phyloP scores from a whole-genome alignment of 2,888 invertebrate species.

The Limnephilus lunatus region DNA sequence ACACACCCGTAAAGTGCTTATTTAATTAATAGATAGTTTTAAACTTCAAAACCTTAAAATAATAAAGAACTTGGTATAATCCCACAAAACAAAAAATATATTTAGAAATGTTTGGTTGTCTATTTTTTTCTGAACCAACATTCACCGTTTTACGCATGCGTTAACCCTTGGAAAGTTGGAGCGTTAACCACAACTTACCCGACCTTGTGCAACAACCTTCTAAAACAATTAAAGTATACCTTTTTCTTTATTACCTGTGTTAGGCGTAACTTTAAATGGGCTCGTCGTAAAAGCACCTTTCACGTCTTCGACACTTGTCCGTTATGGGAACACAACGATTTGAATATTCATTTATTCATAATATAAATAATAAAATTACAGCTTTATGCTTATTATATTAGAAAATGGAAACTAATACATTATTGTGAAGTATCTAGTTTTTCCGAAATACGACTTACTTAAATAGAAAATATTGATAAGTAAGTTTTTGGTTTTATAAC shows the following conservation, averaged over 20 bases:
- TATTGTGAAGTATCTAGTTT: too few relatives aligned
- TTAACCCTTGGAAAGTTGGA: neutral
- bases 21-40: neutral
- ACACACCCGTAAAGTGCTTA: neutral
- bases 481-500: too few relatives aligned
- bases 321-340: neutral
- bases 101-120: neutral
- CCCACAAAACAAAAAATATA: neutral
- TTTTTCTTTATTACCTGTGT: neutral
- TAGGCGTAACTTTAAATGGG: neutral
- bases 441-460: too few relatives aligned
- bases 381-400: too few relatives aligned
- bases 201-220: constrained; percentile 29
- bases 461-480: too few relatives aligned
- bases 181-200: neutral
- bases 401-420: too few relatives aligned
- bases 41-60: neutral
- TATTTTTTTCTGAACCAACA: neutral
- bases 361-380: too few relatives aligned
- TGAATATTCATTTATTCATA: neutral
- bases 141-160: neutral
- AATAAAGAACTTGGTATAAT: neutral
- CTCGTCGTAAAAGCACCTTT: neutral
- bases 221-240: neutral
- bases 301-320: neutral